Percentiles rank a stretch among this genome's conserved stretches.
These are phyloP conservation scores for Charaxes varanes DNA, from an alignment of 1,140 invertebrate genomes.

Conservation along the genomic window DNA sequence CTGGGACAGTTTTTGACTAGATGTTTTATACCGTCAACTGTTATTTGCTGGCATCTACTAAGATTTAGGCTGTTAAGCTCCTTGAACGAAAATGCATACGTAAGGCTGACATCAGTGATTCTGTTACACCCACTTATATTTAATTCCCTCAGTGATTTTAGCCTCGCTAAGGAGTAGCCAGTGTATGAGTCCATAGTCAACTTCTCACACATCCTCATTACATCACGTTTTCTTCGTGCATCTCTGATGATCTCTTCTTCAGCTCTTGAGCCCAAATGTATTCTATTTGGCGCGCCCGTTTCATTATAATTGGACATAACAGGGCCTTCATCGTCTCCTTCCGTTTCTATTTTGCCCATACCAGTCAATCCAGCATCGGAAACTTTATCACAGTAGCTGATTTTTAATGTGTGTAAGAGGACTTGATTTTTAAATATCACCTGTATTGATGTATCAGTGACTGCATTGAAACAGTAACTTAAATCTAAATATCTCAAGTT, in stretches of 20 bases:
- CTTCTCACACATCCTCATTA: constrained; percentile 77
- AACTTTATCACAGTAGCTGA: constrained; percentile 80
- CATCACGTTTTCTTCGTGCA: constrained; percentile 77
- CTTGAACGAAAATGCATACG: constrained; percentile 78
- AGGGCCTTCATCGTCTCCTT: constrained; percentile 40
- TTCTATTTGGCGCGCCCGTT: constrained; percentile 51
- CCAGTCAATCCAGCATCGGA: constrained; percentile 80
- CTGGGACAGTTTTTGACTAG: constrained; percentile 80
- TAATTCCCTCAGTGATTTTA: constrained; percentile 75
- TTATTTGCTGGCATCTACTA: constrained; percentile 81
- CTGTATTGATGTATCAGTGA: constrained; percentile 80
- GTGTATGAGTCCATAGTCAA: constrained; percentile 60
- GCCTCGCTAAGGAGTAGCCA: constrained; percentile 75
- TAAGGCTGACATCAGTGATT: constrained; percentile 82
- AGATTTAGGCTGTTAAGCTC: constrained; percentile 78
- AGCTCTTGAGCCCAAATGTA: constrained; percentile 77
- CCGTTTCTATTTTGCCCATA: constrained; percentile 68
- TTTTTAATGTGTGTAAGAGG: constrained; percentile 75
- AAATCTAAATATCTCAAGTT: constrained; percentile 78
- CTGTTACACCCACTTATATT: constrained; percentile 80
- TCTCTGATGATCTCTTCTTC: constrained; percentile 80
- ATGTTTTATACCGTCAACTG: constrained; percentile 76
- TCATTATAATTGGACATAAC: constrained; percentile 47
- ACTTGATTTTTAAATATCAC: constrained; percentile 78
- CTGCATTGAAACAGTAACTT: constrained; percentile 79